These are phyloP conservation scores for Cavia aperea DNA, from an alignment of 2,113 vertebrate species.

Conservation along the genomic window DNA sequence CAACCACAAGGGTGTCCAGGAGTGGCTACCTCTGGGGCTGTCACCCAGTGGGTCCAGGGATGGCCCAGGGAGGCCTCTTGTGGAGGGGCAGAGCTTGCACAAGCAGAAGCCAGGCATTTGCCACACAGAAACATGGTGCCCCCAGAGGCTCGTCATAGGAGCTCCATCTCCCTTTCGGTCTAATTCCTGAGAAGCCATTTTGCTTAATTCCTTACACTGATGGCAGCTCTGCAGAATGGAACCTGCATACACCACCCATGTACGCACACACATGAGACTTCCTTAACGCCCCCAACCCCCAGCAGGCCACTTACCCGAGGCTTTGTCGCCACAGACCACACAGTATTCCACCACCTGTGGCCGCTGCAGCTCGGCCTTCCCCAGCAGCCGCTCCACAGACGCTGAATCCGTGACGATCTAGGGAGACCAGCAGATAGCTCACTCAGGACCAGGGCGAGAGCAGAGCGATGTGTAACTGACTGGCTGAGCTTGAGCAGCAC, in stretches of 20 bases:
- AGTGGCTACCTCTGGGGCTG: neutral
- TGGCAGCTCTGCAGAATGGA: neutral
- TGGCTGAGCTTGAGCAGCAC: neutral
- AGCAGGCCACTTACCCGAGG: conserved; percentile 84
- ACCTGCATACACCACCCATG: neutral
- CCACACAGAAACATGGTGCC: neutral
- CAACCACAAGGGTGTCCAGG: neutral
- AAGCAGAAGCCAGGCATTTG: neutral
- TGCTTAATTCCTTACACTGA: neutral
- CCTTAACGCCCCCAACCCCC: neutral
- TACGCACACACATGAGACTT: neutral
- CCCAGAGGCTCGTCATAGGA: neutral
- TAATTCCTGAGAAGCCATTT: conserved; percentile 20
- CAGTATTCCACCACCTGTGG: conserved; percentile 95
- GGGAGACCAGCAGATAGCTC: conserved; percentile 49
- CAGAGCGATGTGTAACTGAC: neutral
- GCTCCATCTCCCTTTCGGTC: neutral
- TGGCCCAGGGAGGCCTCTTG: neutral
- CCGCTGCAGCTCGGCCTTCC: conserved; percentile 89
- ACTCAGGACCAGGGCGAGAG: neutral
- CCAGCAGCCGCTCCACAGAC: conserved; percentile 92
- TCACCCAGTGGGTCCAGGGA: neutral
- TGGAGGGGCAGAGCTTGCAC: neutral
- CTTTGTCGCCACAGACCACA: conserved; percentile 97
- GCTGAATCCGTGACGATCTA: conserved; percentile 97